phyloP scores from a whole-genome alignment of 2,113 vertebrate species.

The Perognathus longimembris region DNA sequence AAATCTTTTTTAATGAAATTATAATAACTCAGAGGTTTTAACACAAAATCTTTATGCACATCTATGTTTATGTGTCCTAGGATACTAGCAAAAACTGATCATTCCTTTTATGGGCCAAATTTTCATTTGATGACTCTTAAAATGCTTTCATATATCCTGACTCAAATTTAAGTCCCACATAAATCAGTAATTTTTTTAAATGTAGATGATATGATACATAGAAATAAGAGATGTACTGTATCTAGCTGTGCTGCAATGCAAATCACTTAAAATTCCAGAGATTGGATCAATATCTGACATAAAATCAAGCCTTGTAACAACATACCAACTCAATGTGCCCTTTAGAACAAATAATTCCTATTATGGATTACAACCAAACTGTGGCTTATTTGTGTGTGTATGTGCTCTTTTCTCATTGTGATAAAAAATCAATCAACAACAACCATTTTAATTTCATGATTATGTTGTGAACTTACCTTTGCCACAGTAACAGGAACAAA shows the following conservation, averaged over 20 bases:
- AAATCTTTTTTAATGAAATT: background rate
- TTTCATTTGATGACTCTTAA: background rate
- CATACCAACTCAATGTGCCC: background rate
- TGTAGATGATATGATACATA: background rate
- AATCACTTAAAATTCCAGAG: slow-evolving; percentile 20
- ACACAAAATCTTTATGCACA: background rate
- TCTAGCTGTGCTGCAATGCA: background rate
- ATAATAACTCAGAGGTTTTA: background rate
- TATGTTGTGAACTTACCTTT: slow-evolving; percentile 45
- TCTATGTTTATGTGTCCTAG: background rate
- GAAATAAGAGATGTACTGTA: background rate
- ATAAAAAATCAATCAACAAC: slow-evolving; percentile 11
- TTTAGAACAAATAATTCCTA: background rate
- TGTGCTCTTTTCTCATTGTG: background rate
- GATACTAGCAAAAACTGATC: background rate
- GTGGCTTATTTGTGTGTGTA: background rate
- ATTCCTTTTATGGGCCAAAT: background rate
- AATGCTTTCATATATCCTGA: background rate
- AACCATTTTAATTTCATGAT: slow-evolving; percentile 31
- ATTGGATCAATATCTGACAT: background rate
- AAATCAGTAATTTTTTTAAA: background rate
- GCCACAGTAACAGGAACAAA: background rate
- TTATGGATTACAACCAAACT: background rate
- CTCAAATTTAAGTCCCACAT: background rate
- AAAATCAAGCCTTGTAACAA: slow-evolving; percentile 17